Evolutionary conservation across 2,113 vertebrate genomes (phyloP), one percentile per base, ranked within the genome.

Genomic region (Nicator chloris): DNA sequence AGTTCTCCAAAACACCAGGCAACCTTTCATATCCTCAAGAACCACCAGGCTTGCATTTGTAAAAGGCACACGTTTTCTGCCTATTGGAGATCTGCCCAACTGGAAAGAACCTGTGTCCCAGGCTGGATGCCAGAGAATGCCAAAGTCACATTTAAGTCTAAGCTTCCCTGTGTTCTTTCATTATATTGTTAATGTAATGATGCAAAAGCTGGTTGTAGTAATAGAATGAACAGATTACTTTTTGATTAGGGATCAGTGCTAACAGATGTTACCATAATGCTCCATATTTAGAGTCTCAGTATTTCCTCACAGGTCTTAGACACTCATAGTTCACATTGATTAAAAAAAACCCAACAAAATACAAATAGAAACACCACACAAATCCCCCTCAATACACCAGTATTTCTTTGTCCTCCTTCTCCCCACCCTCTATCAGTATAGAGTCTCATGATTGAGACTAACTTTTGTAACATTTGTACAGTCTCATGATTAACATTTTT

Each of bases 341-440:
- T 37, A 24, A 49, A 8, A 27, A 35, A 44, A 54, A 22, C 5
- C 15, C n/a, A n/a, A n/a, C n/a, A n/a, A n/a, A n/a, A 49, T 11
- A 33, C 13, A 33, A 26, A 27, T 28, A n/a, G 2, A 24, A 68
- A 61, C 7, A 31, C 8, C 21, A 24, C 0, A 0, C 10, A 37
- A 18, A 2, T 0, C 7, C 4, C 5, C 35, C 5, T 1, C 9
- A 22, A 15, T 4, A 26, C 4, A 30, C 1, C 5, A 28, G 6
- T 54, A 37, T 73, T 64, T 75, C 18, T 53, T 79, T 53, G 17
- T 50, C 31, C 37, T 72, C 12, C 11, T 64, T 27, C 27, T 82
- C 11, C 16, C 16, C 40, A 35, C 30, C 3, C 30, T 44, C 16
- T 31, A 27, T 44, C 21, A 53, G 8, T 31, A 72, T 1, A 45